phyloP scores from a whole-genome alignment of 1,140 invertebrate species.

The Holotrichia oblita region DNA sequence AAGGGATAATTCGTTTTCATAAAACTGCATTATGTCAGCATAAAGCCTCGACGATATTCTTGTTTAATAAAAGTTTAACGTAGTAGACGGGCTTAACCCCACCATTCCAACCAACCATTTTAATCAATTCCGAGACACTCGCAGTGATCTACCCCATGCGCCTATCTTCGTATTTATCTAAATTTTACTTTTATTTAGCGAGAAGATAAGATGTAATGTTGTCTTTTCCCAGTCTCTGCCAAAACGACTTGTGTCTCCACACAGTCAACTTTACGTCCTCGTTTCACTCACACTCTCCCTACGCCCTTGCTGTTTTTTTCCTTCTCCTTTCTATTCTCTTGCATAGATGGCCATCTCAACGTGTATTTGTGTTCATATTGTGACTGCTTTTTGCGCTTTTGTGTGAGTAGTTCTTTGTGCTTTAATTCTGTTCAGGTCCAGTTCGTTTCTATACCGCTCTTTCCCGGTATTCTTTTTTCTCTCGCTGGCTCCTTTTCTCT shows the following conservation, averaged over 20 bases:
- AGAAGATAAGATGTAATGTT: constrained; percentile 54
- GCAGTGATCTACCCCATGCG: constrained; percentile 53
- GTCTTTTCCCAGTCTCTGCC: constrained; percentile 46
- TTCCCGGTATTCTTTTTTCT: not conserved
- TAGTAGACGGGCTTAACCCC: constrained; percentile 54
- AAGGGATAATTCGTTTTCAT: constrained; percentile 32
- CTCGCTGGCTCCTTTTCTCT: constrained; percentile 32
- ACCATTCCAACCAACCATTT: constrained; percentile 54
- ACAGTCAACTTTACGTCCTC: constrained; percentile 29
- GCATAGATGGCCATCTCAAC: not conserved
- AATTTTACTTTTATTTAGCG: constrained; percentile 56
- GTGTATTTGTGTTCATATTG: constrained; percentile 15
- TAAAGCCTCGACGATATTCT: constrained; percentile 25
- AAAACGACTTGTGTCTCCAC: constrained; percentile 50
- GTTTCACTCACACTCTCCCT: not conserved
- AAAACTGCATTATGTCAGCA: constrained; percentile 33
- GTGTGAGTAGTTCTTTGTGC: constrained; percentile 44
- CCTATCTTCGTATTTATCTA: constrained; percentile 58
- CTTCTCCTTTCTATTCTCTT: constrained; percentile 17
- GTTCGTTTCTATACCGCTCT: not conserved
- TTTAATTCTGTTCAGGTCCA: constrained; percentile 49
- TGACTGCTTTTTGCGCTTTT: constrained; percentile 43
- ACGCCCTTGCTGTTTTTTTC: not conserved
- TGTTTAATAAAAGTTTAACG: constrained; percentile 52
- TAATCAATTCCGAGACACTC: constrained; percentile 60